phyloP scores from a whole-genome alignment of 2,888 invertebrate genomes.

The Platypus cylindrus region DNA sequence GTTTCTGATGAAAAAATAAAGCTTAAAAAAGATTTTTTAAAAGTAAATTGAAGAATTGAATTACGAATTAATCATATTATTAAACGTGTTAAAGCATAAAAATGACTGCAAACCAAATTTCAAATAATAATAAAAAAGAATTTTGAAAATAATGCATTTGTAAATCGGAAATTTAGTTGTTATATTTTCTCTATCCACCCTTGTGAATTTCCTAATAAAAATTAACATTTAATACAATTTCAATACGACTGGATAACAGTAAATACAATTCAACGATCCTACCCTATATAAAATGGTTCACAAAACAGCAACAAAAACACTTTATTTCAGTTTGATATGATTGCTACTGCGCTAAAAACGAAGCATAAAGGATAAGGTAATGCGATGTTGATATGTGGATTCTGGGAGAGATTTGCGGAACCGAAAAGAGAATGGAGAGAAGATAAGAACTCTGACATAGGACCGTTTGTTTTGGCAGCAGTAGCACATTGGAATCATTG shows the following conservation, averaged over 20 bases:
- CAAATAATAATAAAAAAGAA: too few species aligned
- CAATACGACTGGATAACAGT: too few species aligned
- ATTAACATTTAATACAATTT: too few species aligned
- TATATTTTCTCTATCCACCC: too few species aligned
- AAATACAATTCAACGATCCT: too few species aligned
- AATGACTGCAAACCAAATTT: too few species aligned
- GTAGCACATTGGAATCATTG: too few species aligned
- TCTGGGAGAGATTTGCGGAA: constrained; percentile 22
- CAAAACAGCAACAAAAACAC: constrained; percentile 10
- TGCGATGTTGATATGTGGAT: constrained; percentile 28
- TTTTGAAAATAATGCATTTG: too few species aligned
- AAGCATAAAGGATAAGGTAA: constrained; percentile 21
- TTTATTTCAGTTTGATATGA: constrained; percentile 15
- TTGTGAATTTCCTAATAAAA: too few species aligned
- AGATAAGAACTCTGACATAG: constrained; percentile 18
- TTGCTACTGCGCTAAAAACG: constrained; percentile 14
- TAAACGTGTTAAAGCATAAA: too few species aligned
- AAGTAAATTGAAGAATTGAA: background rate
- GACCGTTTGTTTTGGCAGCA: constrained; percentile 1
- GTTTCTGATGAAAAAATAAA: background rate
- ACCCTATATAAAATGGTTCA: constrained; percentile 8
- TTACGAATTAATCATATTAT: too few species aligned
- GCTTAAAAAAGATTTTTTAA: background rate
- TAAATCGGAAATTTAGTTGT: too few species aligned
- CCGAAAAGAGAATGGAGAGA: constrained; percentile 17